Evolutionary conservation across 2,888 invertebrate genomes (phyloP).

Genomic region (Chrysina gloriosa): DNA sequence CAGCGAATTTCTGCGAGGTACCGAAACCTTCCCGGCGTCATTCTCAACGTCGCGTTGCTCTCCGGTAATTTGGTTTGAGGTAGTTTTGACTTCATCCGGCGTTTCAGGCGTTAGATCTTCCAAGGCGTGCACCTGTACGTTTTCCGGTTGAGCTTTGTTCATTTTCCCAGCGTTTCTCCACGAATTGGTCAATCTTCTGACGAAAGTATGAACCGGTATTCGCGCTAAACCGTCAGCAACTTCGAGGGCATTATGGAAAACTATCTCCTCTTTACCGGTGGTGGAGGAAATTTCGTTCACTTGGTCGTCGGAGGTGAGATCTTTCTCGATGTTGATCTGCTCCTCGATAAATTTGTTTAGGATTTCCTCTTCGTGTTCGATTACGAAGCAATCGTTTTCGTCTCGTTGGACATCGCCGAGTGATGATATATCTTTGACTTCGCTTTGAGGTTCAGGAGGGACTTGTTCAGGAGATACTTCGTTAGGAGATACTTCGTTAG

Average conservation of each 20-base stretch:
- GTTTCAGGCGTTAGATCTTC: too few relatives aligned
- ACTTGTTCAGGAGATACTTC: neutral
- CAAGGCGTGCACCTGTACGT: too few relatives aligned
- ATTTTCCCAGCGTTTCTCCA: too few relatives aligned
- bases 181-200: neutral
- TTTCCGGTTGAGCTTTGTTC: neutral
- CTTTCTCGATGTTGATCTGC: neutral
- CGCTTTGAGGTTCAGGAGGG: neutral
- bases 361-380: neutral
- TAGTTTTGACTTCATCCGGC: too few relatives aligned
- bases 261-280: neutral
- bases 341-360: conserved; percentile 5
- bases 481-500: neutral
- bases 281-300: conserved; percentile 22
- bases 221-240: neutral
- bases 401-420: neutral
- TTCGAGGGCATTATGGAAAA: neutral
- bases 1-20: too few relatives aligned
- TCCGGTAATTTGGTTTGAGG: too few relatives aligned
- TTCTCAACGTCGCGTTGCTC: neutral
- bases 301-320: neutral
- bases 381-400: neutral
- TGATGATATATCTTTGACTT: neutral
- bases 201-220: too few relatives aligned
- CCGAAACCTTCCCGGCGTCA: too few relatives aligned